phyloP scores from a whole-genome alignment of 1,140 invertebrate genomes.

The Nasonia longicornis region DNA sequence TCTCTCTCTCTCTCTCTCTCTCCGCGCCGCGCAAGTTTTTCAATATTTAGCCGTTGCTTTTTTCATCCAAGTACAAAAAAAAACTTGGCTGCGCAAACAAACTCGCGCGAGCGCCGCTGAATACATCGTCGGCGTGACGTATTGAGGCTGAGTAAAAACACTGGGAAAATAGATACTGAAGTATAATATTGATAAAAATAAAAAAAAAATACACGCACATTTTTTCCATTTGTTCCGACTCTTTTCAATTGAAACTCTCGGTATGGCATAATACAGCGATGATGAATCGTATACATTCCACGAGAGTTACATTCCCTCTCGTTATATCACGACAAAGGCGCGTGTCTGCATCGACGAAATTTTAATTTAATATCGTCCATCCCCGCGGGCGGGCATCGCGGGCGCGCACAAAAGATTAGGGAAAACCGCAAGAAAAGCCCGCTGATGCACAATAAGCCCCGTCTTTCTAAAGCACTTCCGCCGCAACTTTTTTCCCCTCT shows the following conservation, averaged over 20 bases:
- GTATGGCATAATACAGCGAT: too few species aligned
- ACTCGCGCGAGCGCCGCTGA: too few species aligned
- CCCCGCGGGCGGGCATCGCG: neutral
- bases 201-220: too few species aligned
- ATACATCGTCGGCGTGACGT: too few species aligned
- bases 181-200: neutral
- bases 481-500: neutral
- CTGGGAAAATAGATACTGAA: neutral
- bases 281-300: too few species aligned
- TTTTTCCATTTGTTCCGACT: too few species aligned
- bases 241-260: too few species aligned
- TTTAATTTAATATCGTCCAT: constrained; percentile 21
- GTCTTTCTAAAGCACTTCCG: constrained; percentile 16
- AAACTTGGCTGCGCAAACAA: neutral
- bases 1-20: too few species aligned
- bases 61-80: neutral
- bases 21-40: too few species aligned
- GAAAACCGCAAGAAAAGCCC: constrained; percentile 22
- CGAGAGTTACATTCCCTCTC: too few species aligned
- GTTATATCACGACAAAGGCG: too few species aligned
- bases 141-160: neutral
- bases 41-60: too few species aligned
- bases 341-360: neutral
- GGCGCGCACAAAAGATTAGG: constrained; percentile 23
- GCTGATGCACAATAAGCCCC: neutral